Percentiles rank a stretch among this genome's conserved stretches.
Evolutionary conservation across 2,888 invertebrate genomes (phyloP).

Genomic region (Cylloceria caligata): DNA sequence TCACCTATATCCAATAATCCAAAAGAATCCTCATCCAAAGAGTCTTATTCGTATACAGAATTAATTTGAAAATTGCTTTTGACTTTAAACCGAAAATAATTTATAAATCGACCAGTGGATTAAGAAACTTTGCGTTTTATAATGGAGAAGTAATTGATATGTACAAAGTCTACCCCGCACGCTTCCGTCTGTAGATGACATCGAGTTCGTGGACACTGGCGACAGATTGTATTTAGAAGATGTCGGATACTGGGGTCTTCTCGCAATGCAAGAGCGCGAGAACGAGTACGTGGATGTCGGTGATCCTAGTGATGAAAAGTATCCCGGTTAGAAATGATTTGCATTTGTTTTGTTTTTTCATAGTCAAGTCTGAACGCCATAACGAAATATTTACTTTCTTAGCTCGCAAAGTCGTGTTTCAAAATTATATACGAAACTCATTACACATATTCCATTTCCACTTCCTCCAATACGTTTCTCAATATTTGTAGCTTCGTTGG

Average conservation of each 20-base stretch:
- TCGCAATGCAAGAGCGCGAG: constrained; percentile 81
- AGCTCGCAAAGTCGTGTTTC: background rate
- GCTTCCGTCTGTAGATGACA: constrained; percentile 76
- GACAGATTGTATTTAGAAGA: constrained; percentile 83
- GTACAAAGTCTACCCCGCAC: background rate
- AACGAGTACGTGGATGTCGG: constrained; percentile 79
- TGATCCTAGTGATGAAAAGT: constrained; percentile 78
- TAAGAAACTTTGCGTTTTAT: background rate
- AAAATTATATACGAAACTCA: background rate
- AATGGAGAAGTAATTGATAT: background rate
- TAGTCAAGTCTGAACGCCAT: too few species aligned
- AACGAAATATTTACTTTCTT: background rate
- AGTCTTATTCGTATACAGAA: background rate
- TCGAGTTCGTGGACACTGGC: constrained; percentile 77
- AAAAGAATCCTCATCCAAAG: background rate
- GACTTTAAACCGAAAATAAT: background rate
- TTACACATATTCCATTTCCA: constrained; percentile 16
- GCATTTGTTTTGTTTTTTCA: background rate
- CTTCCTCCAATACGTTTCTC: constrained; percentile 1
- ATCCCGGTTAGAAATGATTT: constrained; percentile 78
- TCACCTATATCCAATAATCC: background rate
- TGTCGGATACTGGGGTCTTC: constrained; percentile 83
- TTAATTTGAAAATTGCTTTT: background rate
- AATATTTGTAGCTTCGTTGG: background rate
- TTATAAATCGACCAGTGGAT: background rate